phyloP scores from a whole-genome alignment of 2,888 invertebrate species.

The Netelia fuscicornis region DNA sequence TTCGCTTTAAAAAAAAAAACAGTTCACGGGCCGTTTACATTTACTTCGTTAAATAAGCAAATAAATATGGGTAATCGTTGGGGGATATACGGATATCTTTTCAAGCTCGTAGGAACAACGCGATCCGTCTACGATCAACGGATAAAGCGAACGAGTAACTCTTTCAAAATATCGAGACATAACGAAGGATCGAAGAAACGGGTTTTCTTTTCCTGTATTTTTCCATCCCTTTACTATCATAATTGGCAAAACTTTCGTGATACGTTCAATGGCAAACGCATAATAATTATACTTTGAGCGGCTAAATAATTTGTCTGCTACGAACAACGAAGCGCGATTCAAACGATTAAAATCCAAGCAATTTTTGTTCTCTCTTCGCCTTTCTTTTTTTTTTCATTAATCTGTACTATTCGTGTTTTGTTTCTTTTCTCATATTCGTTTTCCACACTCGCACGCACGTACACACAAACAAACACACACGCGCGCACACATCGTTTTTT shows the following conservation, averaged over 20 bases:
- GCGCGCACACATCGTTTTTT: slow-evolving; percentile 47
- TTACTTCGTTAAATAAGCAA: slow-evolving; percentile 51
- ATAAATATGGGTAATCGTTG: slow-evolving; percentile 44
- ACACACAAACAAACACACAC: background rate
- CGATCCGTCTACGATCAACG: background rate
- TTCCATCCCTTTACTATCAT: background rate
- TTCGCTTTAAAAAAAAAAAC: background rate
- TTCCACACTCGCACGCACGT: background rate
- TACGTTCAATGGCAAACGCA: slow-evolving; percentile 32
- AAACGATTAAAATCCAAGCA: slow-evolving; percentile 51
- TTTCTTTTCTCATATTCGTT: background rate
- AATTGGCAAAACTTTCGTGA: slow-evolving; percentile 29
- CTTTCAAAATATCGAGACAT: slow-evolving; percentile 24
- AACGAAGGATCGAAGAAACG: slow-evolving; percentile 4
- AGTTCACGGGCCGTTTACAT: slow-evolving; percentile 18
- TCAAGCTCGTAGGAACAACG: slow-evolving; percentile 41
- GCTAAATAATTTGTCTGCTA: slow-evolving; percentile 36
- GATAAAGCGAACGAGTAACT: slow-evolving; percentile 20
- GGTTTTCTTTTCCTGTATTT: background rate
- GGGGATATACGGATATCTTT: slow-evolving; percentile 18
- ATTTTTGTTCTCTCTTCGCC: slow-evolving; percentile 27
- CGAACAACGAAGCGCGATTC: slow-evolving; percentile 23
- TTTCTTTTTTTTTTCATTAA: slow-evolving; percentile 21
- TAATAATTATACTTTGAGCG: slow-evolving; percentile 24
- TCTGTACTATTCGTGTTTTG: slow-evolving; percentile 15